Evolutionary conservation across 2,888 invertebrate species (phyloP).

Genomic region (Phymatocera aterrima): DNA sequence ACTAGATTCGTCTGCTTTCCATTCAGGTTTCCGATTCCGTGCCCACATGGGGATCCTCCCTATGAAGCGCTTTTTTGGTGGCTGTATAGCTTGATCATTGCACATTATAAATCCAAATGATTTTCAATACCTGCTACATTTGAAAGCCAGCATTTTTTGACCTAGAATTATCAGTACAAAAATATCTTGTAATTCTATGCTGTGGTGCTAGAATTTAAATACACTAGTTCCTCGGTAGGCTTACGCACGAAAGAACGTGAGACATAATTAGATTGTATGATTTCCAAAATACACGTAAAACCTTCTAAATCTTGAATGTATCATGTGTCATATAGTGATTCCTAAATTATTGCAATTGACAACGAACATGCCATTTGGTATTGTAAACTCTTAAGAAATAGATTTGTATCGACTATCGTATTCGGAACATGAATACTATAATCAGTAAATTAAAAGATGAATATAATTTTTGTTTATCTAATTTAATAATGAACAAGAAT

Average conservation of each 20-base stretch:
- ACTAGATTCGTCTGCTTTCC: no score
- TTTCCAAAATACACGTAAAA: background rate
- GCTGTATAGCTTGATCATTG: background rate
- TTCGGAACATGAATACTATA: background rate
- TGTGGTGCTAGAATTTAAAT: background rate
- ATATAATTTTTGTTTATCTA: slow-evolving; percentile 11
- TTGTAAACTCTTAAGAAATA: background rate
- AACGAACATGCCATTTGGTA: background rate
- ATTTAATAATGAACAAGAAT: slow-evolving; percentile 1
- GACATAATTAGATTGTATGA: background rate
- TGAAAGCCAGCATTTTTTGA: background rate
- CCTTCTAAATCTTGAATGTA: background rate
- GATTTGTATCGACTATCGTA: no score
- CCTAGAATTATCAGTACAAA: no score
- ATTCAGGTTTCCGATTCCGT: no score
- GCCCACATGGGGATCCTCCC: no score
- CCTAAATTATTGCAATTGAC: background rate
- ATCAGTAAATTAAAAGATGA: background rate
- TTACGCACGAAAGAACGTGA: background rate
- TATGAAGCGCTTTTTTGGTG: background rate
- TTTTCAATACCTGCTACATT: background rate
- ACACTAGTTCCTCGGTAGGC: background rate
- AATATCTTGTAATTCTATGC: no score
- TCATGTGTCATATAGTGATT: background rate
- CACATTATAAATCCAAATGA: slow-evolving; percentile 8